Evolutionary conservation across 1,140 invertebrate species (phyloP).

Genomic region (Eurosta solidaginis): DNA sequence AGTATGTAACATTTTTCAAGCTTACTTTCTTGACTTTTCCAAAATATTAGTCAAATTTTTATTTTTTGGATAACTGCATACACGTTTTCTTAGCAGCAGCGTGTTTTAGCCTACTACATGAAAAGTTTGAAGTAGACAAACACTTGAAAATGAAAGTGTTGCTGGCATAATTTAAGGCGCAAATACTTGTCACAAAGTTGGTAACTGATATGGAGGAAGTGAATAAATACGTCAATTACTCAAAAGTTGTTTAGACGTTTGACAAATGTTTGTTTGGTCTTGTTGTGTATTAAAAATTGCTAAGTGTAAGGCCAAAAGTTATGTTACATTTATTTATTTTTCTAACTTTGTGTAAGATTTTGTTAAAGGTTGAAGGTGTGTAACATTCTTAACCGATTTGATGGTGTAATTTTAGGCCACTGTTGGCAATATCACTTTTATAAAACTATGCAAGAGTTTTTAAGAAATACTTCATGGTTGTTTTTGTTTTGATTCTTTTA

Average conservation of each 20-base stretch:
- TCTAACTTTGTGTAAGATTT: not conserved
- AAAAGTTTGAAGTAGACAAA: slow-evolving; percentile 10
- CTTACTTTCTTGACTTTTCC: not conserved
- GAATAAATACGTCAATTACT: slow-evolving; percentile 4
- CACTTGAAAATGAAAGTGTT: slow-evolving; percentile 7
- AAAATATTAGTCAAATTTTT: not conserved
- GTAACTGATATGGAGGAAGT: not conserved
- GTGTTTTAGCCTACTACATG: not conserved
- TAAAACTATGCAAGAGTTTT: no score
- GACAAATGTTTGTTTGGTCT: not conserved
- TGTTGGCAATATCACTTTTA: not conserved
- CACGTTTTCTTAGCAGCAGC: not conserved
- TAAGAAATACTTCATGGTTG: no score
- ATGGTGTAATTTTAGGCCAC: not conserved
- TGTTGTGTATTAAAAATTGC: not conserved
- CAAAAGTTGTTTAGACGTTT: not conserved
- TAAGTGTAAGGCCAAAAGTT: not conserved
- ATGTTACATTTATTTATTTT: not conserved
- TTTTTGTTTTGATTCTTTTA: no score
- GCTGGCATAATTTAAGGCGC: slow-evolving; percentile 21
- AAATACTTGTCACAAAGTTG: slow-evolving; percentile 7
- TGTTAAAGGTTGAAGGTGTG: no score
- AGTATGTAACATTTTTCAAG: not conserved
- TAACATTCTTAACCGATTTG: no score
- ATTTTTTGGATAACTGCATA: not conserved